Conservation (phyloP, 1,140 invertebrate genomes). For the Drosophila cardini region DNA sequence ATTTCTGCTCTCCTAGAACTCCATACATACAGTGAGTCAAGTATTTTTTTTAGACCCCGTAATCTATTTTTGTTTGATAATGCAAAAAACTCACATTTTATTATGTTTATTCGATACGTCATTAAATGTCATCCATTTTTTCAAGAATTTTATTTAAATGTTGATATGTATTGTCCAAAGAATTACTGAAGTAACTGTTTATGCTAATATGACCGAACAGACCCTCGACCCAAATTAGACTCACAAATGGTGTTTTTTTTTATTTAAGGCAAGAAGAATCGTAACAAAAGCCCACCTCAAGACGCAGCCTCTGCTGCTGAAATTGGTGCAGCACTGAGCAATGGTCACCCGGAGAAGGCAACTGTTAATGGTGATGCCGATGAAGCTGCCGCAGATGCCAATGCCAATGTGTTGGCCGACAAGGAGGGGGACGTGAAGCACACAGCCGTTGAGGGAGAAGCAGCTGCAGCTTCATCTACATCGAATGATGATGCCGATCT, state of each 20-base stretch:
- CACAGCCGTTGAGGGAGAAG: neutral
- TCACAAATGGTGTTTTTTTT: slow-evolving; percentile 7
- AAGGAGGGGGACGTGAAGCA: slow-evolving; percentile 16
- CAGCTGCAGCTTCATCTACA: slow-evolving; percentile 4
- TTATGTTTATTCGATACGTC: too few relatives aligned
- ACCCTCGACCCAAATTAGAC: slow-evolving; percentile 22
- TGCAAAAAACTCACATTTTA: too few relatives aligned
- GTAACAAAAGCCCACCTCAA: slow-evolving; percentile 68
- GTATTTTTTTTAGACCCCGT: too few relatives aligned
- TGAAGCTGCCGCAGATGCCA: slow-evolving; percentile 56
- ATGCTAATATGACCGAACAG: neutral
- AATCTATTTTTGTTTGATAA: too few relatives aligned
- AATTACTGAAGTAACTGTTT: neutral
- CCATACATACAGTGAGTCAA: neutral
- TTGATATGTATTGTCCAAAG: too few relatives aligned
- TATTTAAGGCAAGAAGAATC: slow-evolving; percentile 68
- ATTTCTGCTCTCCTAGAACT: neutral
- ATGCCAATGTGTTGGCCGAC: slow-evolving; percentile 63
- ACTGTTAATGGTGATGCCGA: slow-evolving; percentile 24
- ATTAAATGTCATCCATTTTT: too few relatives aligned
- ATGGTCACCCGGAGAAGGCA: slow-evolving; percentile 60
- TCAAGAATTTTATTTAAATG: too few relatives aligned
- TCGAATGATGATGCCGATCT: slow-evolving; percentile 85
- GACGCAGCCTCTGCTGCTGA: slow-evolving; percentile 29
- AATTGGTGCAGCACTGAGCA: slow-evolving; percentile 47